Evolutionary conservation across 2,797 vertebrate genomes (phyloP), one percentile per base, ranked within the genome.

Genomic region (Crocidura indochinensis): DNA sequence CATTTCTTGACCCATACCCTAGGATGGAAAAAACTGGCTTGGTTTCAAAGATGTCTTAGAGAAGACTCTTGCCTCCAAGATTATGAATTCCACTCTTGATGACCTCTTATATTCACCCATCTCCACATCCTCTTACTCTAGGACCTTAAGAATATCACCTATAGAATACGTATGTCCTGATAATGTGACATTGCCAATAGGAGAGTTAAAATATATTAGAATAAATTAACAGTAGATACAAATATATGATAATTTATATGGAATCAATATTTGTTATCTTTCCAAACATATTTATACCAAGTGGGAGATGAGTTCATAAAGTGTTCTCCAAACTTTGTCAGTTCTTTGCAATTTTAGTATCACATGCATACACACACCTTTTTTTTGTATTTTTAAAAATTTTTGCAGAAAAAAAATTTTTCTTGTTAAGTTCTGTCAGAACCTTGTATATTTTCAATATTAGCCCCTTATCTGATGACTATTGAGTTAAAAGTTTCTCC

Each of bases 221-320:
- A 22, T 27, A 67, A 15, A 4, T 74, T 64, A 27, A 83, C 75
- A 89, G 44, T 82, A 75, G 29, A 47, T 31, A 77, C 26, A 77
- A 88, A 84, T 86, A n/a, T 60, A 60, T 19, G 19, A 60, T 60
- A 19, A 19, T 60, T 60, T 60, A 20, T 60, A 20, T 60, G 8
- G 29, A 73, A 19, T 4, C 17, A 53, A 14, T 60, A 60, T 17
- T 20, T 86, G 44, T 91, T 91, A 92, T 76, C 24, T 4, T 80
- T 91, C 44, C 44, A 94, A 76, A 47, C 65, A 79, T 87, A 71
- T 65, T 88, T 92, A 60, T 87, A 44, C 75, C 27, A 91, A 91
- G 10, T 72, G 20, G 46, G 47, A 72, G 7, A 69, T 8, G 31
- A 68, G 15, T 31, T 68, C 72, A 67, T 84, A 88, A 90, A 88